Percentiles rank a stretch among this genome's conserved stretches.
These are phyloP conservation scores for Cataglyphis livida DNA, from an alignment of 2,888 invertebrate species.

Conservation along the genomic window DNA sequence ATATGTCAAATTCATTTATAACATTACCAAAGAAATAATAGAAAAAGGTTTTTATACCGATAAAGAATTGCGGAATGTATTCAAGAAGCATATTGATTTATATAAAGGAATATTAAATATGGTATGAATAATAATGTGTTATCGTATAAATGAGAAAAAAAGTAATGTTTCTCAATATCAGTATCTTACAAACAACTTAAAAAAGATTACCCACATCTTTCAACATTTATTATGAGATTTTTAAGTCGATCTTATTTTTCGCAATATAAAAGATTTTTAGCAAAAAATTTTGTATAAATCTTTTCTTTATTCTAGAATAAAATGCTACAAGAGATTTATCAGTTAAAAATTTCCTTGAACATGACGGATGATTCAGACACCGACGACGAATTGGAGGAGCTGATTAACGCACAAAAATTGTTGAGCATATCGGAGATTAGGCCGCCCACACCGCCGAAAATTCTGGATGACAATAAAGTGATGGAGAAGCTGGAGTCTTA, in stretches of 20 bases:
- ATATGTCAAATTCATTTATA: conserved; percentile 85
- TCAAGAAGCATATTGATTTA: conserved; percentile 86
- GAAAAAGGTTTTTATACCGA: conserved; percentile 86
- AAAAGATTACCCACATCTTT: neutral
- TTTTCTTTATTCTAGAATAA: conserved; percentile 80
- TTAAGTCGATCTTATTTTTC: neutral
- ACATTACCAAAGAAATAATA: conserved; percentile 88
- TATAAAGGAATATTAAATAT: conserved; percentile 85
- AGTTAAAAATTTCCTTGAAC: conserved; percentile 85
- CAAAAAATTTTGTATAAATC: neutral
- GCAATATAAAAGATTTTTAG: neutral
- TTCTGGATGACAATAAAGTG: conserved; percentile 76
- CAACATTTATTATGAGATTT: neutral
- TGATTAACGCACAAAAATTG: conserved; percentile 65
- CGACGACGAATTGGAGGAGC: conserved; percentile 76
- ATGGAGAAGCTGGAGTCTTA: conserved; percentile 72
- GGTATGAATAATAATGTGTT: conserved; percentile 80
- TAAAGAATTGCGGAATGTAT: conserved; percentile 86
- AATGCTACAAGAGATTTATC: conserved; percentile 85
- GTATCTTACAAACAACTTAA: conserved; percentile 6
- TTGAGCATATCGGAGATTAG: conserved; percentile 67
- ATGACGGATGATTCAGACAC: conserved; percentile 80
- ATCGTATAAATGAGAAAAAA: neutral
- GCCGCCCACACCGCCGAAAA: conserved; percentile 79
- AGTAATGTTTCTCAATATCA: neutral